Conservation (phyloP, 1,140 invertebrate species). For the Temnothorax curvispinosus region DNA sequence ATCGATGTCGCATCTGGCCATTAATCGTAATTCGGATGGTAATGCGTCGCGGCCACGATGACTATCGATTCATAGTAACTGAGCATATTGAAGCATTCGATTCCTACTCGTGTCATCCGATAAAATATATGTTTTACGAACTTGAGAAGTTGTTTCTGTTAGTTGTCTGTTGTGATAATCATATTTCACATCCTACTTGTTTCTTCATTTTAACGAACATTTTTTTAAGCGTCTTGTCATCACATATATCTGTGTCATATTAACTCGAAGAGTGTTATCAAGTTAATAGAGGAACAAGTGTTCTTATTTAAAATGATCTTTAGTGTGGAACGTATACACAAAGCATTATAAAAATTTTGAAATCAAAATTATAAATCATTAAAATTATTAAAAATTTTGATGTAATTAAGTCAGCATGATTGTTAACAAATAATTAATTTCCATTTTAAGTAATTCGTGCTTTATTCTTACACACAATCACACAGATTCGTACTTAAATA, state of each 20-base stretch:
- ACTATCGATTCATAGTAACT: conserved; percentile 13
- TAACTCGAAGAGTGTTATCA: not conserved
- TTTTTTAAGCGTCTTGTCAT: not conserved
- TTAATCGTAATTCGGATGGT: conserved; percentile 30
- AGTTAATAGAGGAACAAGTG: not conserved
- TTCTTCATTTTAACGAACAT: conserved; percentile 13
- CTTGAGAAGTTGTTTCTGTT: not conserved
- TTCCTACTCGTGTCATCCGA: not conserved
- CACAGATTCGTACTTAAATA: not conserved
- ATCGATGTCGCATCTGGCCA: conserved; percentile 1
- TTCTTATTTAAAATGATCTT: not conserved
- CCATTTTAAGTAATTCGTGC: not conserved
- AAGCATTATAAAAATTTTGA: not conserved
- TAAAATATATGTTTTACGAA: conserved; percentile 22
- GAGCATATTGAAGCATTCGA: not conserved
- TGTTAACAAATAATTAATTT: not conserved
- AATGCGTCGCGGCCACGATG: not conserved
- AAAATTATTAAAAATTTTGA: not conserved
- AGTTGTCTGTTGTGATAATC: not conserved
- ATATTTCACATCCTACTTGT: not conserved
- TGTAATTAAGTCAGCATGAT: not conserved
- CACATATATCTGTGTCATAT: not conserved
- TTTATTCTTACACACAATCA: not conserved
- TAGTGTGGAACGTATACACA: not conserved
- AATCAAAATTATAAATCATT: not conserved